Evolutionary conservation across 2,888 invertebrate species (phyloP).

Genomic region (Anodontia alba): DNA sequence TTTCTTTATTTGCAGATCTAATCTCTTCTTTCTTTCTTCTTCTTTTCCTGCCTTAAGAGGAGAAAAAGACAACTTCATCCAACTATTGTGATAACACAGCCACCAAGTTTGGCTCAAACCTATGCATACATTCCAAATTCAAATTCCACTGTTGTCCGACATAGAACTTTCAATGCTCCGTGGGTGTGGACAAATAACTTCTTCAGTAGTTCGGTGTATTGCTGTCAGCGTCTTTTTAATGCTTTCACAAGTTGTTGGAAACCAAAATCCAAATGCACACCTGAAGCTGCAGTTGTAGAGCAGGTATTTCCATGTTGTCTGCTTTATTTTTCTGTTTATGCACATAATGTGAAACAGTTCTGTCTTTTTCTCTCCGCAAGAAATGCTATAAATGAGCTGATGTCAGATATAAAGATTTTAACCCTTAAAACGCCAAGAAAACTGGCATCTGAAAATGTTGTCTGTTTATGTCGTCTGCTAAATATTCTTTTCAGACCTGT

Average conservation of each 20-base stretch:
- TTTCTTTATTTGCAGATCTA: too few relatives aligned
- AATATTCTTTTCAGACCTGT: too few relatives aligned
- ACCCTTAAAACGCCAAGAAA: too few relatives aligned
- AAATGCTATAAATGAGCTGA: too few relatives aligned
- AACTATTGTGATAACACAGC: conserved; percentile 56
- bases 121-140: conserved; percentile 52
- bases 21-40: too few relatives aligned
- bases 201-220: conserved; percentile 44
- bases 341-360: background rate
- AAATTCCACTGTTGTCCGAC: conserved; percentile 29
- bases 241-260: conserved; percentile 53
- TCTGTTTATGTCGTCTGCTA: too few relatives aligned
- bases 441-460: too few relatives aligned
- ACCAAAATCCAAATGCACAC: conserved; percentile 26
- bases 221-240: conserved; percentile 43
- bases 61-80: conserved; percentile 43
- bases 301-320: background rate
- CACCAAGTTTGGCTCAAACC: conserved; percentile 35
- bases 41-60: conserved; percentile 23
- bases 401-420: too few relatives aligned
- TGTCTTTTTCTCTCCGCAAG: background rate
- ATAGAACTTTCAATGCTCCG: conserved; percentile 33
- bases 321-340: background rate
- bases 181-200: conserved; percentile 53
- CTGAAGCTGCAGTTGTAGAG: background rate